Evolutionary conservation across 2,797 vertebrate genomes (phyloP), one percentile per base, ranked within the genome.

Genomic region (Acipenser ruthenus): DNA sequence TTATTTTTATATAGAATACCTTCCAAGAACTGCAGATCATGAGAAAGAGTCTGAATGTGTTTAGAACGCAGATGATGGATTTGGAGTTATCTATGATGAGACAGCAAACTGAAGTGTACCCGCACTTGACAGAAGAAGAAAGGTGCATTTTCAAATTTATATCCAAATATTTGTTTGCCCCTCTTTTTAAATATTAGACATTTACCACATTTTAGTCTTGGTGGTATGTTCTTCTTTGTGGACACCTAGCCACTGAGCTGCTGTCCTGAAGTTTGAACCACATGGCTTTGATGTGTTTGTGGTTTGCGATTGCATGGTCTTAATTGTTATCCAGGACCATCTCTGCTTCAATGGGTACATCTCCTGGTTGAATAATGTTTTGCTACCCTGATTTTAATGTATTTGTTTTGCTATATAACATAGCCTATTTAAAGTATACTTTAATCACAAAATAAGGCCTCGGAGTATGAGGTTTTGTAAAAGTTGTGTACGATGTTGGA

Each of bases 51-150:
- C 84, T 99, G 65, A 95, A 92, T 70, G 72, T 92, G 70, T 99
- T 98, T 78, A 91, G 95, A 72, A 91, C 87, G 9, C 97, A 98
- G 74, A 99, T 99, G 97, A 95, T 93, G 90, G 94, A 97, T 74
- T 88, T 99, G 74, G 97, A 99, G 79, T 75, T 96, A 76, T 83
- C 92, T 47, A 92, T 99, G 86, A 82, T 96, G 53, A 89, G 86
- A 67, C 94, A 99, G 78, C 97, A 98, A 78, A 92, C 92, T 4
- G 77, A 88, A 62, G 94, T 96, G 75, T 98, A 96, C 80, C 94
- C 92, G 73, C 93, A 96, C 69, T 91, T 98, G 86, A 94, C 91
- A 15, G 93, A 94, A 60, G 90, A 93, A 1, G 96, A 98, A 80
- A 94, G 95, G 97, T 97, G 79, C 61, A 70, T 58, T 60, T 23